Base-by-base conservation (phyloP, 2,888 invertebrate species). In the Cyclophora punctaria region DNA sequence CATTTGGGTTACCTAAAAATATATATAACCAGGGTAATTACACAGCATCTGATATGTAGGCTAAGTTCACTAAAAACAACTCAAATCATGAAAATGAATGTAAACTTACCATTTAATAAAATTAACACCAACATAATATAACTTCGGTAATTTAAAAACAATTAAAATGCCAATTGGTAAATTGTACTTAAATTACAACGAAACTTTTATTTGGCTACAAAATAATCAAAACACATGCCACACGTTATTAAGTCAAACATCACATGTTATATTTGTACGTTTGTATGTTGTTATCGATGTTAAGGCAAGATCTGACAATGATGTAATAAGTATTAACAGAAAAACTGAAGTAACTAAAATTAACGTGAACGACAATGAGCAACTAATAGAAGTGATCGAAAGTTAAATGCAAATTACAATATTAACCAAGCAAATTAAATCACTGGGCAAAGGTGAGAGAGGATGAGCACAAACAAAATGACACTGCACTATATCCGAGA, bases 1-100 rank as follows among this genome's bases (percentile, higher is more conserved):
- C 88, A 75, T 83, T 88, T 81, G 87, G 86, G 73, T 88, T 88
- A 88, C 88, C 88, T 88, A 88, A 78, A 88, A 88, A 86, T 44
- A 85, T 73, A 83, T 81, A 73, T 57, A 65, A 70, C 75, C 70
- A 71, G 60, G 70, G 79, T 84, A 80, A 83, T 81, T 78, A 80
- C 72, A 60, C 65, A 65, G 55, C 61, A 61, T 65, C 57, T 59
- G 55, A 60, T 53, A 40, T 48, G 20, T 52, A 57, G 57, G 45
- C 57, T 51, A 50, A 35, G 50, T 52, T 47, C 62, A 63, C 58
- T 63, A 48, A 58, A 58, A 60, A 57, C 51, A 59, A 62, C 58
- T 50, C 54, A 69, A 63, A 63, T 53, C 51, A 60, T 60, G 55
- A 54, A 64, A 69, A 65, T 55, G 61, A 68, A 71, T 66, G 63